These are phyloP conservation scores for Ectemnius cavifrons DNA, from an alignment of 2,888 invertebrate genomes.

Conservation along the genomic window DNA sequence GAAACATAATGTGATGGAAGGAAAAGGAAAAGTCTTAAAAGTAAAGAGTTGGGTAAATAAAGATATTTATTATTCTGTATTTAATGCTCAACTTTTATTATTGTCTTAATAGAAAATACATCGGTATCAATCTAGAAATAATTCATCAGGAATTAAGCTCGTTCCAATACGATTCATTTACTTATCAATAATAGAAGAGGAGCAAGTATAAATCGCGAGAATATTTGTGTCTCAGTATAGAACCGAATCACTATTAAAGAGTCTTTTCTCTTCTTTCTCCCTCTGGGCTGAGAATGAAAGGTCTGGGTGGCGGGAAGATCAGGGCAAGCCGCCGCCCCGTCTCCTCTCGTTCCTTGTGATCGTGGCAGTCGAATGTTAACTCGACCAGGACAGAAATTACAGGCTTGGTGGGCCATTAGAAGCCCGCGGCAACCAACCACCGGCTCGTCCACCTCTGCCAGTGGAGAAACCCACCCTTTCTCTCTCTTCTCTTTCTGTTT, in stretches of 20 bases:
- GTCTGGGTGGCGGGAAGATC: slow-evolving; percentile 31
- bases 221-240: no score
- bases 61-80: no score
- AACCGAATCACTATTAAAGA: slow-evolving; percentile 19
- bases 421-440: slow-evolving; percentile 49
- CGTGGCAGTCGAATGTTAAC: slow-evolving; percentile 50
- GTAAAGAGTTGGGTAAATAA: no score
- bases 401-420: slow-evolving; percentile 52
- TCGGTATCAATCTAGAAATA: no score
- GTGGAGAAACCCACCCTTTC: neutral
- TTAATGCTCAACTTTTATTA: no score
- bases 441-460: slow-evolving; percentile 23
- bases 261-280: neutral
- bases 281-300: neutral
- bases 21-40: no score
- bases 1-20: no score
- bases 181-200: no score
- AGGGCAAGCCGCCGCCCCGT: slow-evolving; percentile 13
- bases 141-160: no score
- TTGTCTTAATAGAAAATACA: no score
- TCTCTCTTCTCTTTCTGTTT: neutral
- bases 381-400: slow-evolving; percentile 55
- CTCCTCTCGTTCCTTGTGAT: slow-evolving; percentile 21
- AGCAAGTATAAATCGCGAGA: no score
- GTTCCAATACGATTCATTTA: no score